Percentiles rank a stretch among this genome's conserved stretches.
Conservation (phyloP, 1,140 invertebrate genomes). For the Harlomillsia oculata region DNA sequence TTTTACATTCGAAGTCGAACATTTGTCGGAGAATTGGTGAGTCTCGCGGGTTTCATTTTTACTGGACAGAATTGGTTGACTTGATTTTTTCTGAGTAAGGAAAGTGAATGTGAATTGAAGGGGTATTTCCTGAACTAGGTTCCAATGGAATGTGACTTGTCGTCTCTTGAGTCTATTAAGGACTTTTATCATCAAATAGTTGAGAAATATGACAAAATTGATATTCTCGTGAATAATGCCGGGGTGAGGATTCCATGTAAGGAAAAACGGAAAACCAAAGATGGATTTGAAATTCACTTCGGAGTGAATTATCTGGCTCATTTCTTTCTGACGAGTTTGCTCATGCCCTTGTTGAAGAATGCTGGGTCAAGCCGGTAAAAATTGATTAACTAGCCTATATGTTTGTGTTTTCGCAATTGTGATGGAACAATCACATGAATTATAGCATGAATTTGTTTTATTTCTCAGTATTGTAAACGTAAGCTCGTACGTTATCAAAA, state of each 20-base stretch:
- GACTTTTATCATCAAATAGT: conserved; percentile 37
- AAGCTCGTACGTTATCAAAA: conserved; percentile 49
- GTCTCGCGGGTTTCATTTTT: conserved; percentile 37
- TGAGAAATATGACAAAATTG: conserved; percentile 38
- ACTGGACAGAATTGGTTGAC: no score
- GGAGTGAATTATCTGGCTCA: conserved; percentile 18
- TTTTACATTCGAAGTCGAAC: conserved; percentile 49
- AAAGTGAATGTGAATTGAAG: neutral
- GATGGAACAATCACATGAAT: neutral
- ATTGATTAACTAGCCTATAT: neutral
- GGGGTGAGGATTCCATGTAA: conserved; percentile 49
- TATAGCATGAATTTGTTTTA: neutral
- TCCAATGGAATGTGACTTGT: conserved; percentile 38
- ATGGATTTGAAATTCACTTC: conserved; percentile 63
- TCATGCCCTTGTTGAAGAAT: conserved; percentile 20
- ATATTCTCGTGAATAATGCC: conserved; percentile 48
- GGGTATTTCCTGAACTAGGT: conserved; percentile 49
- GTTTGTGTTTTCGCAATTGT: neutral
- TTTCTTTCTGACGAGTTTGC: conserved; percentile 58
- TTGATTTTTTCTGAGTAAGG: conserved; percentile 47
- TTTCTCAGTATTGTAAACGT: conserved; percentile 47
- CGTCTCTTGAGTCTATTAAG: conserved; percentile 38
- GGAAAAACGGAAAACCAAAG: conserved; percentile 51
- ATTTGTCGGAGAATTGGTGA: conserved; percentile 53
- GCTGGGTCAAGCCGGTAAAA: conserved; percentile 12